Evolutionary conservation across 92 coral and sea anemone species (phyloP), one percentile per base, ranked within the genome.

Genomic region (Porites evermanni): DNA sequence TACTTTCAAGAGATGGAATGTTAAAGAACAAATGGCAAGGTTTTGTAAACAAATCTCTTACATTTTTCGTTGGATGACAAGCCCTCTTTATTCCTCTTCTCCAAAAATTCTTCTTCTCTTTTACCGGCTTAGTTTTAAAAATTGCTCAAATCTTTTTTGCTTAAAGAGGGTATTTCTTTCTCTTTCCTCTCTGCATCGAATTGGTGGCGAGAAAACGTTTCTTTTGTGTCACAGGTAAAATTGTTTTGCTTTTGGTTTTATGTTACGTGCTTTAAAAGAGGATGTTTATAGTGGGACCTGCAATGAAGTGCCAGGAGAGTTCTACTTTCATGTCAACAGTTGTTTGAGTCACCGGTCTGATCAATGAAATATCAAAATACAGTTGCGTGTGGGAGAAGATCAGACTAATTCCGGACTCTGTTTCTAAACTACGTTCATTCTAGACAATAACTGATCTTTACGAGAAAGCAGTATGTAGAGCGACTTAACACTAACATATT

Each of bases 201-300:
- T 81, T 51, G 59, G 14, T 8, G 2, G 59, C 16, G 56, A 29
- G 26, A 23, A 32, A 69, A 53, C 77, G 44, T 24, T 81, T 81
- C 65, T 64, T 70, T 81, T 81, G 78, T 81, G 68, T 26, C 86
- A 32, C 65, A 79, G 18, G 5, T 50, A 21, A 65, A 77, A 50
- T 73, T 83, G 72, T 83, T 83, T 83, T 73, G 73, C 11, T 83
- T 61, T 19, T 83, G 80, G 73, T 83, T 83, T 73, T 12, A 32
- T 50, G 80, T 83, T 83, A 83, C 87, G 87, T 83, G 87, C 87
- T 83, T 75, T 63, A 61, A 61, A 47, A 73, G 16, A 51, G 64
- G 65, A 73, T 83, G 87, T 83, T 83, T 73, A 60, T 50, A 11
- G 50, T 17, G 20, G 74, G 66, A 83, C 87, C 87, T 83, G 87